phyloP scores from a whole-genome alignment of 2,113 vertebrate genomes.

The Pholis gunnellus region DNA sequence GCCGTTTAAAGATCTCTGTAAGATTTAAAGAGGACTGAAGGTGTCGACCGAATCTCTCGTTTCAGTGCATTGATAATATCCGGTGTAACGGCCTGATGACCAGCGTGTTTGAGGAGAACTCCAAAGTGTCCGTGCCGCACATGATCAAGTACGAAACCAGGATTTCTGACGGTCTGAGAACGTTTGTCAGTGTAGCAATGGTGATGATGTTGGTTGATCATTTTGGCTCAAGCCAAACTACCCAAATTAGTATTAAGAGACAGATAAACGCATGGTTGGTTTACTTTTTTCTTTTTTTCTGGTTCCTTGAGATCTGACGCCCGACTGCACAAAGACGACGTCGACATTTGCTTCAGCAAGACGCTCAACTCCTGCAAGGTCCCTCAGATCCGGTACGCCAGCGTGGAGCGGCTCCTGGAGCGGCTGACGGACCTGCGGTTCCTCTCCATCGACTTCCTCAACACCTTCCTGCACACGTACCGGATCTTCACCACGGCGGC shows the following conservation, averaged over 20 bases:
- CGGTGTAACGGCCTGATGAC: conserved; percentile 98
- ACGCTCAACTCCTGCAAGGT: conserved; percentile 98
- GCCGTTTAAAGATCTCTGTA: no score
- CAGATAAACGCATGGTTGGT: neutral
- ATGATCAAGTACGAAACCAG: conserved; percentile 94
- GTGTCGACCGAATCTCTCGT: neutral
- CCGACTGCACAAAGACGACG: conserved; percentile 93
- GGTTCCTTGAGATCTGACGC: conserved; percentile 85
- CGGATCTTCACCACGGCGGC: conserved; percentile 93
- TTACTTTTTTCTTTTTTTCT: neutral
- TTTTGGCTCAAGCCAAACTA: no score
- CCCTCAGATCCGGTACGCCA: conserved; percentile 96
- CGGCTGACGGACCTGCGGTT: conserved; percentile 94
- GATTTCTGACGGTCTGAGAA: neutral
- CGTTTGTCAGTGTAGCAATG: neutral
- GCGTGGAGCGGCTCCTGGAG: conserved; percentile 94
- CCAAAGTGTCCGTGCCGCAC: conserved; percentile 97
- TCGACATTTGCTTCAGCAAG: conserved; percentile 98
- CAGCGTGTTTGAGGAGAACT: conserved; percentile 98
- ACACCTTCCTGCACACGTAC: conserved; percentile 98
- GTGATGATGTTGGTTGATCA: neutral
- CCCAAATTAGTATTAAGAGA: neutral
- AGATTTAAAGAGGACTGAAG: neutral
- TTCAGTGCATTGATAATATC: conserved; percentile 97
- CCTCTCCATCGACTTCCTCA: conserved; percentile 98